A percentile compares a stretch with the other conserved stretches of the same genome.
phyloP scores from a whole-genome alignment of 53 echinoderm and acorn worm species.

The Luidia sarsii region DNA sequence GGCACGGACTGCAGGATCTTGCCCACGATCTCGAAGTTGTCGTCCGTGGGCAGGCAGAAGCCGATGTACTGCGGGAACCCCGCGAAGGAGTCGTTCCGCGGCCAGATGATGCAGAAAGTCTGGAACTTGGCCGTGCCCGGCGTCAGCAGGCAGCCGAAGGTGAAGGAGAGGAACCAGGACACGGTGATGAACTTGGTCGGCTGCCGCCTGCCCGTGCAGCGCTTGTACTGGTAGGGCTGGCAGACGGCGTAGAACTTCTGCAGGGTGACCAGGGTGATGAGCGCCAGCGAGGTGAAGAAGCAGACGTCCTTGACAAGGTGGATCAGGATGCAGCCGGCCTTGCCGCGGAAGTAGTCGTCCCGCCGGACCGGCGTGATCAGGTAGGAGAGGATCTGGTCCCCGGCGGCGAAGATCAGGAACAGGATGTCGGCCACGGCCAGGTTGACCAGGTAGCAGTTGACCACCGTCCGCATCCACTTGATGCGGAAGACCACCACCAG shows the following conservation, averaged over 20 bases:
- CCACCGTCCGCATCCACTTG: constrained; percentile 85
- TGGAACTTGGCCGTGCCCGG: constrained; percentile 54
- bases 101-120: constrained; percentile 53
- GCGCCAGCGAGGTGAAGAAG: constrained; percentile 68
- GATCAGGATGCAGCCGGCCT: constrained; percentile 67
- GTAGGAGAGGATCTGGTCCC: constrained; percentile 70
- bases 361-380: constrained; percentile 48
- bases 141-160: constrained; percentile 52
- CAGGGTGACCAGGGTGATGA: constrained; percentile 74
- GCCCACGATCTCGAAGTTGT: constrained; percentile 28
- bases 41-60: constrained; percentile 37
- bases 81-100: constrained; percentile 23
- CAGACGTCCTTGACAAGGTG: constrained; percentile 59
- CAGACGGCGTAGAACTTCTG: constrained; percentile 93
- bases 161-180: constrained; percentile 61
- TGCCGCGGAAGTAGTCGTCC: constrained; percentile 72
- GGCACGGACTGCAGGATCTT: constrained; percentile 64
- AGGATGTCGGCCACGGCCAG: constrained; percentile 78
- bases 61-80: constrained; percentile 44
- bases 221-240: constrained; percentile 66
- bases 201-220: constrained; percentile 53
- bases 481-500: constrained; percentile 72
- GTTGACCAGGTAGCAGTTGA: constrained; percentile 85
- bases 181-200: constrained; percentile 48
- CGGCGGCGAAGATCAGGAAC: constrained; percentile 70